Percentiles rank a stretch among this genome's conserved stretches.
Conservation (phyloP, 2,113 vertebrate species). For the Anser cygnoides region DNA sequence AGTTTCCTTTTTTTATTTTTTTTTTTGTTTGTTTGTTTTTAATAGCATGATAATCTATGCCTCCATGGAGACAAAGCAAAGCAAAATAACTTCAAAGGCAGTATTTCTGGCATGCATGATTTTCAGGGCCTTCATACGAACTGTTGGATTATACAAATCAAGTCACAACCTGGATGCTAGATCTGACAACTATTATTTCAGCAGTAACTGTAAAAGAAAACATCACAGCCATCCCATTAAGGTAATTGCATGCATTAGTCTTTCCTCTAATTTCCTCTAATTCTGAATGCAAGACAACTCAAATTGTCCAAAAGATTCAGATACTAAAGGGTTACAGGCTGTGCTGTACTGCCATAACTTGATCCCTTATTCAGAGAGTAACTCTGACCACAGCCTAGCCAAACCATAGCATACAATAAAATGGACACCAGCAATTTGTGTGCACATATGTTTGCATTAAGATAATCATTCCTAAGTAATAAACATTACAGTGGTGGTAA, state of each 20-base stretch:
- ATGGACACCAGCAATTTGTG: background rate
- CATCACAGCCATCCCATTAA: background rate
- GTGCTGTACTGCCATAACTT: background rate
- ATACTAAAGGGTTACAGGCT: background rate
- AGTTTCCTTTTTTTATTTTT: background rate
- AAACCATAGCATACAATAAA: background rate
- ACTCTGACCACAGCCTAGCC: background rate
- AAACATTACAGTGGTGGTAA: background rate
- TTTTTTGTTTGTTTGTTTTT: background rate
- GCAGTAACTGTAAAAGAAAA: background rate
- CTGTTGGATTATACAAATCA: background rate
- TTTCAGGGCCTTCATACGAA: background rate
- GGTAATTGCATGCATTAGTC: background rate
- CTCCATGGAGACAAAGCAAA: background rate
- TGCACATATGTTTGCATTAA: background rate
- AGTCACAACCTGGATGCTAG: background rate
- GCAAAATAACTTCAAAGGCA: background rate
- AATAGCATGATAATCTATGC: background rate
- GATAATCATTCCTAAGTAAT: background rate
- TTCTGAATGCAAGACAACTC: background rate
- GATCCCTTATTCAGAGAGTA: background rate
- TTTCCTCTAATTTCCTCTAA: background rate
- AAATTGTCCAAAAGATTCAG: background rate
- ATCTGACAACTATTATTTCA: background rate
- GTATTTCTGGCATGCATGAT: background rate